Evolutionary conservation across 2,888 invertebrate species (phyloP), one percentile per base, ranked within the genome.

Genomic region (Oscheius sp.): DNA sequence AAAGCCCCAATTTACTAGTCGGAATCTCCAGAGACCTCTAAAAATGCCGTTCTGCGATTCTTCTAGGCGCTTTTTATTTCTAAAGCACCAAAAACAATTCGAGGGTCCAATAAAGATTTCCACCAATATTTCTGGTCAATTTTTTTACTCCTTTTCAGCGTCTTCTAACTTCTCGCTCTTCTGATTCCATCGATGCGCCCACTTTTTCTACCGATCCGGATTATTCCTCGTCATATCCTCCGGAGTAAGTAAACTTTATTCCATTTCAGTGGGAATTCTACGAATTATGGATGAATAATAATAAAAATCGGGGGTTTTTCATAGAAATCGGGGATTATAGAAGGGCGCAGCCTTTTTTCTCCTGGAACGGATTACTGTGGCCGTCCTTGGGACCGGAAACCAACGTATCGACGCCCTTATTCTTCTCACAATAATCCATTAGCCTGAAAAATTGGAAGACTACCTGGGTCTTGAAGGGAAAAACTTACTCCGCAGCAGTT

Each of bases 351-450:
- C 81, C 81, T 73, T 85, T 85, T 76, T 85, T 85, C 74, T 84
- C 85, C 74, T 85, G 84, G 80, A 85, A 86, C n/a, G 86, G 85
- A 56, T 86, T 86, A 35, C 35, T 35, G 76, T 84, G 84, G 45
- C 80, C 77, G 53, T 86, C 84, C 56, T 74, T 69, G 21, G 84
- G 79, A 9, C 85, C 85, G 18, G 77, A 81, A 68, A 86, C 79
- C 21, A 86, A 78, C 56, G 80, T 78, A 72, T 86, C 86, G 45
- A 27, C 61, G 3, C 69, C 69, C 68, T 83, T 83, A 73, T 84
- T 82, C 77, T 84, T 84, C 74, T 86, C 86, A 73, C 85, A 85
- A 76, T 73, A 86, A 43, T 85, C 86, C 69, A 86, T 78, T 23
- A 86, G 77, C 18, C 86, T 86, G 74, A 68, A 85, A 66, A 1